These are phyloP conservation scores for Athalia circularis DNA, from an alignment of 2,888 invertebrate species.

Conservation along the genomic window DNA sequence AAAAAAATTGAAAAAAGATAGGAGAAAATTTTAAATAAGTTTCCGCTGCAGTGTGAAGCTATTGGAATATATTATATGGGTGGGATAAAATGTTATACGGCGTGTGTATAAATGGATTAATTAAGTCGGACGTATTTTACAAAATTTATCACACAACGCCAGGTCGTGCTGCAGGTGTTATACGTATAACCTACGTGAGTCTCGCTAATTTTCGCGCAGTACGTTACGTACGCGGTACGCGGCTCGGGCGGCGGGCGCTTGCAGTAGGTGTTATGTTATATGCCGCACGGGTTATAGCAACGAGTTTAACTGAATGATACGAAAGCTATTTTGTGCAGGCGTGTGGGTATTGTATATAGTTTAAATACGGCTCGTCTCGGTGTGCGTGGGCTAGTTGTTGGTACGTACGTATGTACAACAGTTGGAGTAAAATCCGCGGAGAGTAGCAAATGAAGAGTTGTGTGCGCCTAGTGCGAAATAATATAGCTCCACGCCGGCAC, in stretches of 20 bases:
- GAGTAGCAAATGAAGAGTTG: constrained; percentile 39
- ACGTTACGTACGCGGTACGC: not conserved
- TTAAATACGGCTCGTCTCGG: not conserved
- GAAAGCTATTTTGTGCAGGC: constrained; percentile 27
- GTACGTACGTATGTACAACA: not conserved
- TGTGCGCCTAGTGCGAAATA: constrained; percentile 38
- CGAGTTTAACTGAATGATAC: constrained; percentile 28
- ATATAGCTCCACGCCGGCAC: constrained; percentile 24
- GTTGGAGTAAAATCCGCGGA: constrained; percentile 27
- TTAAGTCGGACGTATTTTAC: constrained; percentile 7
- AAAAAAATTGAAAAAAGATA: not conserved
- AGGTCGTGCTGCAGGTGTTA: too few species aligned
- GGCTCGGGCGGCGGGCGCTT: not conserved
- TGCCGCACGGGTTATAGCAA: too few species aligned
- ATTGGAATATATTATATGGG: not conserved
- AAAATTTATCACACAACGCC: constrained; percentile 11
- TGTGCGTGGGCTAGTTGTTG: not conserved
- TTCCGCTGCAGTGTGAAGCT: not conserved
- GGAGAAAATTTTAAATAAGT: not conserved
- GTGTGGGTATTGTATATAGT: not conserved
- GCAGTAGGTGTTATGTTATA: too few species aligned
- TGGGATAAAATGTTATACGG: not conserved
- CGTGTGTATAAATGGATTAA: not conserved
- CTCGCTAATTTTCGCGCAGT: constrained; percentile 15
- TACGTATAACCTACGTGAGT: not conserved